Evolutionary conservation across 1,140 invertebrate genomes (phyloP), one percentile per base, ranked within the genome.

Genomic region (Calephelis virginiensis): DNA sequence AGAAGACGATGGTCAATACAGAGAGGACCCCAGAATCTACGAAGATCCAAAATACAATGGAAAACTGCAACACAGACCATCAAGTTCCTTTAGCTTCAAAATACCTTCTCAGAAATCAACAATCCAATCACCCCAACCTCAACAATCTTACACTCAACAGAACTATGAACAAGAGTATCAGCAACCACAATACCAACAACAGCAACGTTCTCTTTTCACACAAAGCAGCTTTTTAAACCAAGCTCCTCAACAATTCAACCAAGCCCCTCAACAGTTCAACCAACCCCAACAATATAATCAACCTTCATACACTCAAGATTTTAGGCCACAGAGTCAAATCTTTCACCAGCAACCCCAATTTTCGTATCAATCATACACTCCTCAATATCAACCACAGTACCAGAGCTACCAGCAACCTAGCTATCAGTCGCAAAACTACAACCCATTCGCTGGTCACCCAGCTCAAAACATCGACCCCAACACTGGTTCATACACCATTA

Each of bases 1-100:
- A 75, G 92, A 95, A 72, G 96, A 97, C 77, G 96, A 96, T 75
- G 96, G 96, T 0, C 96, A 97, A 73, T 96, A 96, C 81, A 92
- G 95, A 43, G 96, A 97, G 78, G 96, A 97, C 81, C 96, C 96
- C 0, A 93, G 93, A n/a, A 92, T 96, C 48, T 95, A 96, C 83
- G 95, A 95, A 70, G 93, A 95, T 76, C 93, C 95, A 8, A 93
- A 94, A 69, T 95, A 93, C 83, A 95, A 94, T 71, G 92, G 92
- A 59, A 91, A 92, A 11, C 38, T 93, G 45, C 92, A 81, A 75
- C 80, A 73, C 53, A 69, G 80, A 69, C 80, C 87, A n/a, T 66
- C 71, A 6, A 68, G 73, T 49, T 64, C 77, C 37, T 72, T 84
- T 72, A 78, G 80, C 50, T 65, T 65, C 50, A 40, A 59, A 12